Percentiles rank a stretch among this genome's conserved stretches.
Conservation (phyloP, 1,140 invertebrate genomes). For the Pteromalus puparum region DNA sequence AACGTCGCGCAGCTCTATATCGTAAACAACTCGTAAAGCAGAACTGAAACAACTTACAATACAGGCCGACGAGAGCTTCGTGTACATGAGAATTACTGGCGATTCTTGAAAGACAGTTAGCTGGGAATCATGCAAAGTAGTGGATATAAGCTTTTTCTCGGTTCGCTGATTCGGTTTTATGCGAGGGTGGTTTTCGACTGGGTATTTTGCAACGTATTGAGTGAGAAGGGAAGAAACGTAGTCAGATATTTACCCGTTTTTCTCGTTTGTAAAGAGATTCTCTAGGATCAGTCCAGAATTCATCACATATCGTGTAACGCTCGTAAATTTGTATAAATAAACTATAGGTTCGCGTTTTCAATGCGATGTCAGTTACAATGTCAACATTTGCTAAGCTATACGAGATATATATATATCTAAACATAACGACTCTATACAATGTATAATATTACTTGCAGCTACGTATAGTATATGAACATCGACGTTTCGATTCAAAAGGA, state of each 20-base stretch:
- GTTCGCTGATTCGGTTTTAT: not conserved
- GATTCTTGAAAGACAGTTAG: not conserved
- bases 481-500: too few species aligned
- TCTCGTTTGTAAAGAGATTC: not conserved
- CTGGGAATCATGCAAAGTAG: not conserved
- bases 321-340: not conserved
- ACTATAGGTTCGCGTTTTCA: not conserved
- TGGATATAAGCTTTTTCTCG: not conserved
- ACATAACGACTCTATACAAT: not conserved
- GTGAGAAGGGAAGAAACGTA: not conserved
- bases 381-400: not conserved
- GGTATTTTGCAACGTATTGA: not conserved
- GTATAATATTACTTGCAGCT: not conserved
- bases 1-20: not conserved
- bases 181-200: not conserved
- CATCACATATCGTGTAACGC: not conserved
- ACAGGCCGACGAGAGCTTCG: not conserved
- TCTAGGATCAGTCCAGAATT: not conserved
- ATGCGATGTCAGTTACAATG: not conserved
- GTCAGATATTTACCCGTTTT: not conserved
- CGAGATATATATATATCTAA: not conserved
- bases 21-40: constrained; percentile 31
- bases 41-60: not conserved
- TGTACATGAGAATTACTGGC: not conserved
- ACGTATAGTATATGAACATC: too few species aligned